Evolutionary conservation across 2,888 invertebrate species (phyloP), one percentile per base, ranked within the genome.

Genomic region (Harmothoe impar): DNA sequence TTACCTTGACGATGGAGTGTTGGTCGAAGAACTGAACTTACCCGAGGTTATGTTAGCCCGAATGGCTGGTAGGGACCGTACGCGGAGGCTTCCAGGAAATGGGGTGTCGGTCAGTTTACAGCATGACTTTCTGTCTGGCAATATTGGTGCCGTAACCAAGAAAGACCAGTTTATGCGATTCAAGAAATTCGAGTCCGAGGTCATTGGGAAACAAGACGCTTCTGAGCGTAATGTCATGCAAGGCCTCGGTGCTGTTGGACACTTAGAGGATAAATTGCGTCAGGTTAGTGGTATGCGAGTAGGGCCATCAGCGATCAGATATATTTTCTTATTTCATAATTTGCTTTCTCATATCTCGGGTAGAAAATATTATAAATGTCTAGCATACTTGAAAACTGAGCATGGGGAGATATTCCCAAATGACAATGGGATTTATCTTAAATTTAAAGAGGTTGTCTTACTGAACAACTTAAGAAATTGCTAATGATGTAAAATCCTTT

Each of bases 71-170:
- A 33, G 17, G 68, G 20, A 29, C 10, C 12, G n/a, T 12, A 31
- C 25, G 0, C 62, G 25, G 33, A 43, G 90, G 5, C 81, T 35
- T 33, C 35, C 81, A 81, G 43, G 5, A 7, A n/a, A 77, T 62
- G 62, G n/a, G 23, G 35, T 78, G 20, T 86, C 89, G 20, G 1
- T 43, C 12, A 89, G 86, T 23, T 12, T 81, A 25, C 93, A 93
- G 90, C 94, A 94, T 89, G 92, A 92, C 33, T 94, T 94, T 89
- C 43, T 94, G 85, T 93, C 94, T 43, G 94, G 93, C 88, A 93
- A 94, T 91, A 93, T 92, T 90, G 91, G 93, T 23, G 95, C 94
- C 10, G 93, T 95, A 7, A 95, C 95, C n/a, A 95, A 94, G 90
- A 92, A 92, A 81, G 95, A 95, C 90, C 95, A 95, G 92, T 95